Evolutionary conservation across 2,888 invertebrate genomes (phyloP).

Genomic region (Drosophila setosimentum): DNA sequence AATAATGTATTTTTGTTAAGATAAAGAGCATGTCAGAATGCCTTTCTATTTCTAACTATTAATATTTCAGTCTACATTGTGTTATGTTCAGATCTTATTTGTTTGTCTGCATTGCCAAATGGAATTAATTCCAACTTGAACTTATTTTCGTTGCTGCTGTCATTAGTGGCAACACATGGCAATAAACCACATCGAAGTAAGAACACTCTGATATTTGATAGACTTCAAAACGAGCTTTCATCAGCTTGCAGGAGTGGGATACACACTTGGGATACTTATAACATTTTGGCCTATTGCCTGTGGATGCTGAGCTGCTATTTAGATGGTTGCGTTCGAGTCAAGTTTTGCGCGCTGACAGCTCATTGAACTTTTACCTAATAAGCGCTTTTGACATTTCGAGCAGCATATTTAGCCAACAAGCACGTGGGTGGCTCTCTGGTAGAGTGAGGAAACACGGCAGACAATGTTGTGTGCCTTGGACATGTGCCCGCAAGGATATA

Average conservation of each 20-base stretch:
- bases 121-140: constrained; percentile 21
- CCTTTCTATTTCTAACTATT: neutral
- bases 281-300: constrained; percentile 28
- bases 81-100: constrained; percentile 21
- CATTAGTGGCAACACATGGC: constrained; percentile 23
- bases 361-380: constrained; percentile 74
- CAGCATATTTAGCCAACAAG: constrained; percentile 34
- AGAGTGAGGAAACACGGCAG: constrained; percentile 24
- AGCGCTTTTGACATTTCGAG: constrained; percentile 73
- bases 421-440: constrained; percentile 4
- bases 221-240: constrained; percentile 25
- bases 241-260: neutral
- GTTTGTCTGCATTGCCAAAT: constrained; percentile 17
- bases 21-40: neutral
- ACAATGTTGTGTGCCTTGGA: constrained; percentile 52
- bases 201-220: constrained; percentile 8
- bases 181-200: constrained; percentile 18
- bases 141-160: neutral
- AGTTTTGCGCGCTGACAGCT: constrained; percentile 32
- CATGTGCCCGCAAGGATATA: constrained; percentile 37
- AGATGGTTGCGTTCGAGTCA: constrained; percentile 4
- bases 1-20: neutral
- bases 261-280: constrained; percentile 29
- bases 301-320: constrained; percentile 27
- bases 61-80: neutral